These are phyloP conservation scores for Coracias cyanogaster DNA, from an alignment of 2,797 vertebrate species.

Conservation along the genomic window DNA sequence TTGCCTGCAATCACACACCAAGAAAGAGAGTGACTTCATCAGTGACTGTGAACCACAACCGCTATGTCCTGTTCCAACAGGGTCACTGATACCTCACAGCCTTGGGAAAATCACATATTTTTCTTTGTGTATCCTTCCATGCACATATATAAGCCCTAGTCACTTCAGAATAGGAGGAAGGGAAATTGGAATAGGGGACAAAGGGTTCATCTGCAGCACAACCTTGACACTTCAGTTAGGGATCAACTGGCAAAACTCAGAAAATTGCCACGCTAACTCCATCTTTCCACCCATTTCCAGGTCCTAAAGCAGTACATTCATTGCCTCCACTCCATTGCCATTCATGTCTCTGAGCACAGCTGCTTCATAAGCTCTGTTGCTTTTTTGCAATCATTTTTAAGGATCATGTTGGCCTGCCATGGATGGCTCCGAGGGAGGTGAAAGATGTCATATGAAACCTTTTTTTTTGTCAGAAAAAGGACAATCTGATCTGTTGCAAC, in stretches of 20 bases:
- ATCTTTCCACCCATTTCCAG: not conserved
- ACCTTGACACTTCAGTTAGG: not conserved
- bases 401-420: not conserved
- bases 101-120: not conserved
- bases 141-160: not conserved
- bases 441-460: not conserved
- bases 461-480: not conserved
- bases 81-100: not conserved
- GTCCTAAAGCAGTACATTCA: not conserved
- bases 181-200: not conserved
- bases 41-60: not conserved
- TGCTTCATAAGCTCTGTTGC: not conserved
- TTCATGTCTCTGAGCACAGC: not conserved
- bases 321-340: not conserved
- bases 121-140: not conserved
- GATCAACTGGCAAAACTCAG: not conserved
- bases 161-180: not conserved
- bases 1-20: not conserved
- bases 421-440: not conserved
- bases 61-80: not conserved
- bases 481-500: not conserved
- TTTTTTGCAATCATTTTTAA: not conserved
- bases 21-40: not conserved
- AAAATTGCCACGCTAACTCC: not conserved
- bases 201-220: not conserved